Evolutionary conservation across 2,113 vertebrate species (phyloP).

Genomic region (Damaliscus lunatus): DNA sequence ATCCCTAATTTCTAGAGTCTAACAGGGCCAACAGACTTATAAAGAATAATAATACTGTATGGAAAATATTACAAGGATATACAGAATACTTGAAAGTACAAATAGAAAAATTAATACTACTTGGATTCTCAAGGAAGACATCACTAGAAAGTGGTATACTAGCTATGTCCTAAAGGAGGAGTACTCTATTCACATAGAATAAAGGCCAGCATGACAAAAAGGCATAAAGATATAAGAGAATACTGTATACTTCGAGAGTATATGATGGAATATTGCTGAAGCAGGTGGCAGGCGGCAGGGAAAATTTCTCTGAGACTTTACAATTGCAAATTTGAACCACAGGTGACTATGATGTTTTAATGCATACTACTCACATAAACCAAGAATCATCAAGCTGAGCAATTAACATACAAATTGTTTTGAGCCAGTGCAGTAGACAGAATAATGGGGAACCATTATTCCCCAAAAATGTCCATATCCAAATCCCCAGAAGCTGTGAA

Average conservation of each 20-base stretch:
- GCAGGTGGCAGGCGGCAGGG: background rate
- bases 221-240: background rate
- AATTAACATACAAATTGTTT: background rate
- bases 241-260: background rate
- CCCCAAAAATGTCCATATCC: background rate
- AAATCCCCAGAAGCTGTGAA: background rate
- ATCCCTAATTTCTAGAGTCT: background rate
- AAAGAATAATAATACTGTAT: background rate
- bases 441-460: background rate
- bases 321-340: background rate
- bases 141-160: background rate
- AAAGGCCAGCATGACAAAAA: background rate
- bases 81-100: background rate
- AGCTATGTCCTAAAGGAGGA: background rate
- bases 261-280: background rate
- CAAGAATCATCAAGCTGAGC: background rate
- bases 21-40: background rate
- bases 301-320: background rate
- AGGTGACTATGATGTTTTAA: background rate
- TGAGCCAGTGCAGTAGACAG: background rate
- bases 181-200: background rate
- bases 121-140: background rate
- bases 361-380: background rate
- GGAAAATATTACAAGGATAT: background rate
- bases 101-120: background rate